Evolutionary conservation across 2,113 vertebrate genomes (phyloP), one percentile per base, ranked within the genome.

Genomic region (Nothobranchius furzeri): DNA sequence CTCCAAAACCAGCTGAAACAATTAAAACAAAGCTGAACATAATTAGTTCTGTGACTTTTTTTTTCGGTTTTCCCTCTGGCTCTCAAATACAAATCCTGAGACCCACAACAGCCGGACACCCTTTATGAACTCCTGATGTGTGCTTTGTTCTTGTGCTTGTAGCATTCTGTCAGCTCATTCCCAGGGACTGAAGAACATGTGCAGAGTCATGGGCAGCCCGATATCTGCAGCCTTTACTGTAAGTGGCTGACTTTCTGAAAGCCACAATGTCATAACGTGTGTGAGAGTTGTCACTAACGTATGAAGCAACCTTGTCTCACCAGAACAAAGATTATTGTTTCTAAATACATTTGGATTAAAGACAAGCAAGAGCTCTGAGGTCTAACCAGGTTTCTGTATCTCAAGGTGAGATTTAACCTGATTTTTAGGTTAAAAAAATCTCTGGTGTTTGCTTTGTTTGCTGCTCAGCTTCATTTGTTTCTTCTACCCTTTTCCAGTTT

Each of bases 151-250:
- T 45, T 45, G 43, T 45, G 9, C 43, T 45, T 73, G 10, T 72
- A 96, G 95, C 91, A 90, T 71, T 95, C 95, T 72, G 92, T 95
- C 30, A 74, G 24, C 56, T 81, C 36, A 0, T 93, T 91, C 75
- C 92, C 93, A 0, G 37, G 30, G 40, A 87, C 95, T 75, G 87
- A 93, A 64, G 81, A 93, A n/a, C 74, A 67, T 0, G 76, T 95
- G n/a, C 79, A 24, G 61, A 48, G 77, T 85, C 49, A 85, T 94
- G 86, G 96, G 95, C 24, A 73, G 84, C 9, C 64, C 75, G 0
- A 81, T 95, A 68, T 96, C 94, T 82, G 54, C 88, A 76, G 81
- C 75, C 9, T 94, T 96, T 40, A 87, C 82, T 73, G 94, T 96
- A 87, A 93, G 88, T n/a, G 47, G 57, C 40, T 51, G 12, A 61